phyloP scores from a whole-genome alignment of 2,113 vertebrate species.

The Oenanthe oenanthe region DNA sequence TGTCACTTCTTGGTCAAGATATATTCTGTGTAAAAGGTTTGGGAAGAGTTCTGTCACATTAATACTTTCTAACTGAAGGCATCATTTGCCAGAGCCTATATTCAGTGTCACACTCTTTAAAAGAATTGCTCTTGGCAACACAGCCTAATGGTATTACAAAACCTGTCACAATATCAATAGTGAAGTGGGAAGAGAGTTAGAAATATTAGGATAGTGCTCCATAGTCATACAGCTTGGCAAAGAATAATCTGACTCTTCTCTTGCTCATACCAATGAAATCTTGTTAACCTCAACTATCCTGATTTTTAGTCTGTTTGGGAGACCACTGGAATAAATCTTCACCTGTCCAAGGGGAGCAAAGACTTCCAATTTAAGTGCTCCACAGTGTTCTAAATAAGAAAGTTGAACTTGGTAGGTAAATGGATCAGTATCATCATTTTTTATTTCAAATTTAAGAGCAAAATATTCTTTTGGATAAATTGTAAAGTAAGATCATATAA shows the following conservation, averaged over 20 bases:
- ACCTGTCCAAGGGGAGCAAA: constrained; percentile 10
- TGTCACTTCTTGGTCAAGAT: constrained; percentile 31
- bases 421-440: neutral
- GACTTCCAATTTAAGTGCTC: neutral
- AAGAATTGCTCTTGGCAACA: constrained; percentile 42
- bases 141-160: constrained; percentile 47
- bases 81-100: constrained; percentile 40
- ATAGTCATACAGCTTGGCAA: neutral
- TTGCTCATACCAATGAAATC: constrained; percentile 2
- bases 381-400: neutral
- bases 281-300: neutral
- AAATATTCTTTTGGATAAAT: neutral
- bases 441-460: neutral
- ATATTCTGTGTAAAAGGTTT: constrained; percentile 29
- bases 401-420: neutral
- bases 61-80: constrained; percentile 46
- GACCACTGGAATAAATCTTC: constrained; percentile 13
- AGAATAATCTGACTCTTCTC: neutral
- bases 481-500: neutral
- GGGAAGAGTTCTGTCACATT: constrained; percentile 39
- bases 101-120: constrained; percentile 53
- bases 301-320: neutral
- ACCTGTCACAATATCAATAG: constrained; percentile 35
- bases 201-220: constrained; percentile 18
- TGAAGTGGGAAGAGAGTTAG: constrained; percentile 24